These are phyloP conservation scores for Dreissena polymorpha DNA, from an alignment of 1,140 invertebrate genomes.

Conservation along the genomic window DNA sequence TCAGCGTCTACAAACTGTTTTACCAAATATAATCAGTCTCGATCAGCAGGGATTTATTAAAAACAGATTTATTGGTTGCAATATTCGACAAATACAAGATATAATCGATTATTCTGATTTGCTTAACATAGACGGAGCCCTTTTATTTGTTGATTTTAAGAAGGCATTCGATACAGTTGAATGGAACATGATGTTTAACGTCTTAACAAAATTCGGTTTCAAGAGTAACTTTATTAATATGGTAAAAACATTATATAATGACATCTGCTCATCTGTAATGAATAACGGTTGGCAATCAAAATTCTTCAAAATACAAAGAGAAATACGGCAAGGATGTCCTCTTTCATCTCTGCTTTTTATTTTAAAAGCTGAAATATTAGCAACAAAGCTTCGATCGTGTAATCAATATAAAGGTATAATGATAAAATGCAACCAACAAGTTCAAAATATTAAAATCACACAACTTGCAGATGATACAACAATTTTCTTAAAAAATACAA, in stretches of 20 bases:
- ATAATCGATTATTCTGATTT: constrained; percentile 10
- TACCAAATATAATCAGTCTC: constrained; percentile 29
- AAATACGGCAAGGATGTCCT: constrained; percentile 13
- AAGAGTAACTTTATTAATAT: background rate
- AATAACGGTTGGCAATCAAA: constrained; percentile 15
- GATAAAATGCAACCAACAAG: no score
- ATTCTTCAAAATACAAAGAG: constrained; percentile 12
- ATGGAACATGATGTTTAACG: constrained; percentile 24
- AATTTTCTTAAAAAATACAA: no score
- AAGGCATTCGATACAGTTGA: constrained; percentile 18
- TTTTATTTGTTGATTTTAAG: constrained; percentile 27
- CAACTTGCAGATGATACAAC: no score
- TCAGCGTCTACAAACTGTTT: constrained; percentile 14
- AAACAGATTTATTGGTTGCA: constrained; percentile 23
- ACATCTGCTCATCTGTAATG: constrained; percentile 24
- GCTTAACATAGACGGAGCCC: background rate
- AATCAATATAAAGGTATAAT: no score
- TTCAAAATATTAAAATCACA: no score
- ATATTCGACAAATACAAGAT: constrained; percentile 29
- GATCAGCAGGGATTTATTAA: constrained; percentile 43
- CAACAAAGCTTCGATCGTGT: background rate
- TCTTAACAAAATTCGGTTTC: constrained; percentile 23
- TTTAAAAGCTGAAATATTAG: constrained; percentile 28
- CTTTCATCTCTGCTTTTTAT: constrained; percentile 15
- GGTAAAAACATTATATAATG: background rate